A percentile compares a stretch with the other conserved stretches of the same genome.
These are phyloP conservation scores for Trialeurodes vaporariorum DNA, from an alignment of 1,140 invertebrate species.

Conservation along the genomic window DNA sequence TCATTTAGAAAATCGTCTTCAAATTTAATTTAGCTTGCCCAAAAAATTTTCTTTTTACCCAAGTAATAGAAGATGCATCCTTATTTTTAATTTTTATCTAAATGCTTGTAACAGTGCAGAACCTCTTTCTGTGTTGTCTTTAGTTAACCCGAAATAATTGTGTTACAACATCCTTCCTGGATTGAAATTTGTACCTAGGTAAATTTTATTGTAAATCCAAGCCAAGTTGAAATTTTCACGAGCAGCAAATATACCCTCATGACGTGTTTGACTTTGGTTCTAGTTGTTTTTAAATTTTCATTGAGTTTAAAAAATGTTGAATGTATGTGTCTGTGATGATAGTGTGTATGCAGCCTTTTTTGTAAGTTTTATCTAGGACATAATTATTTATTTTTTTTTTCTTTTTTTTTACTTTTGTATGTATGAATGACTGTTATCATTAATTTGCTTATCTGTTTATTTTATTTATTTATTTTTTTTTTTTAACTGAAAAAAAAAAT, in stretches of 20 bases:
- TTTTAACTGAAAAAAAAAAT: background rate
- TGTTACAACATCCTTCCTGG: no score
- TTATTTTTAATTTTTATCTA: no score
- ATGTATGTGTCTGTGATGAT: background rate
- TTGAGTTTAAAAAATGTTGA: background rate
- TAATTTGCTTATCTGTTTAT: background rate
- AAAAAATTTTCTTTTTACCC: no score
- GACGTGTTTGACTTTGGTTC: background rate
- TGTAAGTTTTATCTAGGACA: background rate
- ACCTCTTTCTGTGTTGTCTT: no score
- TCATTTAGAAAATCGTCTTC: no score
- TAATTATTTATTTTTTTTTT: background rate
- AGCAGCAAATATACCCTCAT: background rate
- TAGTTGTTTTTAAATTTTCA: no score
- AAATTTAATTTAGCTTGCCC: no score
- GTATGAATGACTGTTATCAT: background rate
- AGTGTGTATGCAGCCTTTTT: background rate
- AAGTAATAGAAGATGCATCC: no score
- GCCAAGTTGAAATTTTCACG: no score
- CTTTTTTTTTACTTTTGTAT: background rate
- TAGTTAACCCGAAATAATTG: no score
- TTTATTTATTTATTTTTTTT: background rate
- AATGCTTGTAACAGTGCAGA: no score
- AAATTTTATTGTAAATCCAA: background rate
- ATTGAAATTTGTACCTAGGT: no score